phyloP scores from a whole-genome alignment of 2,797 vertebrate species.

The Aphelocoma californica region DNA sequence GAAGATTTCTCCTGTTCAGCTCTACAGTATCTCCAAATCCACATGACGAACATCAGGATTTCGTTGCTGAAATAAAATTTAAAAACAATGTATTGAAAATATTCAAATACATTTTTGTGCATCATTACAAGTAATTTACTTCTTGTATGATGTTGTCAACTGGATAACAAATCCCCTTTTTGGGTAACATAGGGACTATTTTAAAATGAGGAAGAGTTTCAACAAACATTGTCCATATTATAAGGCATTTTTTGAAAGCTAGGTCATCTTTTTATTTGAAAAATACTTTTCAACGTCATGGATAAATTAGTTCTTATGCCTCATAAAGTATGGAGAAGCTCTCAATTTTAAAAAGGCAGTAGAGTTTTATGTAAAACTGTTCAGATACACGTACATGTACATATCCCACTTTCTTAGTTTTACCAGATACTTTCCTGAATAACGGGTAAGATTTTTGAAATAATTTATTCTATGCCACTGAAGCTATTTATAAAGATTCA shows the following conservation, averaged over 20 bases:
- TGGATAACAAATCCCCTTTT: neutral
- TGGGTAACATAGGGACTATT: neutral
- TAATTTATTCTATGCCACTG: neutral
- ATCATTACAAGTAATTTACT: neutral
- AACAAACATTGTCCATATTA: neutral
- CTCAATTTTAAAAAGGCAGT: neutral
- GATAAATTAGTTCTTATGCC: neutral
- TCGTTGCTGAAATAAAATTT: conserved; percentile 80
- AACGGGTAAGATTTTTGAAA: neutral
- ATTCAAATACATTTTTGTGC: neutral
- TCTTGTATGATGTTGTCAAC: neutral
- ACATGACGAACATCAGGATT: conserved; percentile 98
- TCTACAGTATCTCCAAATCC: conserved; percentile 94
- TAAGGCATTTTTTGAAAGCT: neutral
- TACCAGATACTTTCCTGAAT: neutral
- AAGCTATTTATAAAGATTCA: neutral
- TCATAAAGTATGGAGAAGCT: neutral
- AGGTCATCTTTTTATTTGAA: neutral
- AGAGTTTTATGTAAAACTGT: neutral
- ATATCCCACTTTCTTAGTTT: neutral
- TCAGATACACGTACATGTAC: neutral
- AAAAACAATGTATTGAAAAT: neutral
- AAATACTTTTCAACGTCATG: neutral
- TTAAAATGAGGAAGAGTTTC: neutral
- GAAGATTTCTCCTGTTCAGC: neutral